Evolutionary conservation across 2,113 vertebrate species (phyloP).

Genomic region (Picathartes gymnocephalus): DNA sequence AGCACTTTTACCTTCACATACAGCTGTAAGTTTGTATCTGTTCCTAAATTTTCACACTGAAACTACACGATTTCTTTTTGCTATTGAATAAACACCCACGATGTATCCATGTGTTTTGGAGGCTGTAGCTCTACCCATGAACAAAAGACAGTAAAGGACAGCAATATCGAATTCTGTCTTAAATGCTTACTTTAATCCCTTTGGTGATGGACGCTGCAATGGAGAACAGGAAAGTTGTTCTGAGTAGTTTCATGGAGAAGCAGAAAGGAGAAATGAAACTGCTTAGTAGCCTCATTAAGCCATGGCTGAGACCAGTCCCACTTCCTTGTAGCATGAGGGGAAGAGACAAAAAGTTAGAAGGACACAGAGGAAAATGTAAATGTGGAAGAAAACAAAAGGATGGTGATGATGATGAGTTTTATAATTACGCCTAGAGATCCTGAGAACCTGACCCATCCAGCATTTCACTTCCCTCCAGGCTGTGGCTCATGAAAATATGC

Average conservation of each 20-base stretch:
- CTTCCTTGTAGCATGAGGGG: not conserved
- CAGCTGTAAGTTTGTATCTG: not conserved
- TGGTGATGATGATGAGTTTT: not conserved
- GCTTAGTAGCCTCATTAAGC: not conserved
- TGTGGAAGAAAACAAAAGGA: not conserved
- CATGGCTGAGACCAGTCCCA: not conserved
- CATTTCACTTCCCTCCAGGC: not conserved
- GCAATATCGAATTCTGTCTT: not conserved
- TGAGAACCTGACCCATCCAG: not conserved
- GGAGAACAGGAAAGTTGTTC: not conserved
- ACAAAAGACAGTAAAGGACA: not conserved
- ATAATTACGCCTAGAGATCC: not conserved
- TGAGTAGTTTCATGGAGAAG: not conserved
- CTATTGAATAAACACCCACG: not conserved
- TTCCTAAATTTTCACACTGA: not conserved
- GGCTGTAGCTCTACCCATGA: not conserved
- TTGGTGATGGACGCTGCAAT: not conserved
- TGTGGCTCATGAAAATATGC: not conserved
- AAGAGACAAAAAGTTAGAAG: not conserved
- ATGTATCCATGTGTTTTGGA: not conserved
- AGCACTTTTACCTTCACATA: not conserved
- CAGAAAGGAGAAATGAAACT: not conserved
- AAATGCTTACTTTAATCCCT: not conserved
- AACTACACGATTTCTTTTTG: not conserved
- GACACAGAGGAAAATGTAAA: not conserved